A percentile compares a stretch with the other conserved stretches of the same genome.
Evolutionary conservation across 2,888 invertebrate genomes (phyloP).

Genomic region (Buathra laborator): DNA sequence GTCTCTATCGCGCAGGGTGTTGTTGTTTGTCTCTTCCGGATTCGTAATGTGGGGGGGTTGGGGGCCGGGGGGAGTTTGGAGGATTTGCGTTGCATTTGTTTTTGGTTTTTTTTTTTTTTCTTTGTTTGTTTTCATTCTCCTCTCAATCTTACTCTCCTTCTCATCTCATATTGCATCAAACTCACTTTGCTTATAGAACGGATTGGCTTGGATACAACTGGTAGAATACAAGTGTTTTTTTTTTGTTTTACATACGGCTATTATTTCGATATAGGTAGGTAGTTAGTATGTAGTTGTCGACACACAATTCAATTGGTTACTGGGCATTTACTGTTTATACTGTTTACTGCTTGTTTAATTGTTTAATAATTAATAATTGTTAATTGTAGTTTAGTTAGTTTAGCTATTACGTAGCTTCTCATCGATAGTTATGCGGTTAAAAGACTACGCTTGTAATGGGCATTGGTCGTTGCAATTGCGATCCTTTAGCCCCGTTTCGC

Average conservation of each 20-base stretch:
- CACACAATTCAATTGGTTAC: conserved; percentile 85
- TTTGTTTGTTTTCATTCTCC: conserved; percentile 43
- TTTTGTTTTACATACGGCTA: conserved; percentile 85
- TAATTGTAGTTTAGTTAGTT: conserved; percentile 85
- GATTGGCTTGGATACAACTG: conserved; percentile 84
- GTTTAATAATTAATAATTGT: conserved; percentile 85
- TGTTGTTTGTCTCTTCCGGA: conserved; percentile 56
- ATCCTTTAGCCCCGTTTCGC: background rate
- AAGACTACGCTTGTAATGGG: conserved; percentile 83
- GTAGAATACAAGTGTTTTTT: conserved; percentile 84
- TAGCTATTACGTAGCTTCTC: conserved; percentile 84
- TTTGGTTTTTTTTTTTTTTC: conserved; percentile 40
- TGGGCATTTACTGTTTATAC: conserved; percentile 85
- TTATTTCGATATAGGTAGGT: conserved; percentile 85
- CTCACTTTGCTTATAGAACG: conserved; percentile 85
- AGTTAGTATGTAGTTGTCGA: conserved; percentile 85
- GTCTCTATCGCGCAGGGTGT: conserved; percentile 12
- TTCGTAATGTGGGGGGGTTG: conserved; percentile 52
- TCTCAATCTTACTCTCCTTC: conserved; percentile 54
- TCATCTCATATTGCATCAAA: conserved; percentile 69
- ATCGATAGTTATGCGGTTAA: conserved; percentile 84
- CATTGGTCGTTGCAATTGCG: conserved; percentile 45
- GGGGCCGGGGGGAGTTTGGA: conserved; percentile 46
- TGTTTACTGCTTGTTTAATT: conserved; percentile 85
- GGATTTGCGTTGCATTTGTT: conserved; percentile 64